These are phyloP conservation scores for Typhlomys cinereus DNA, from an alignment of 2,113 vertebrate species.

Conservation along the genomic window DNA sequence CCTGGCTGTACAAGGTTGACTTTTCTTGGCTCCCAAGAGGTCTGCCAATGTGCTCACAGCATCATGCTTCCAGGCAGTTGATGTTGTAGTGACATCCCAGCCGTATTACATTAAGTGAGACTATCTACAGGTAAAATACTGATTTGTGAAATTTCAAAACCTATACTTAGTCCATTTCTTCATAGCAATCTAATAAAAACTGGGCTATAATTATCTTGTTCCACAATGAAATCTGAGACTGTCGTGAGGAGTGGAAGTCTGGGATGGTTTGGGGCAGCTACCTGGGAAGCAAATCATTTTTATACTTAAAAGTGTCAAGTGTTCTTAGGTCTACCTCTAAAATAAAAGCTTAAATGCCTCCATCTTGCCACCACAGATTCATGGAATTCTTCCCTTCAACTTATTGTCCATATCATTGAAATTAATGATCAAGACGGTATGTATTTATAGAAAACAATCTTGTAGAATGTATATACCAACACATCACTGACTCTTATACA, in stretches of 20 bases:
- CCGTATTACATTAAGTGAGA: background rate
- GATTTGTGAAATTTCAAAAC: background rate
- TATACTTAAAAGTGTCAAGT: slow-evolving; percentile 12
- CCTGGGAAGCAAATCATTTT: background rate
- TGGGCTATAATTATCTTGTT: background rate
- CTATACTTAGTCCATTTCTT: background rate
- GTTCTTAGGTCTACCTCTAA: slow-evolving; percentile 12
- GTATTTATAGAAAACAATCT: slow-evolving; percentile 1
- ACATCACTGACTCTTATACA: background rate
- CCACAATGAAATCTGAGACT: background rate
- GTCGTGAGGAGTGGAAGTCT: background rate
- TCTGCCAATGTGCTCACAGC: no score
- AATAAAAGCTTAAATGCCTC: slow-evolving; percentile 21
- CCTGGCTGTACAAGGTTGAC: no score
- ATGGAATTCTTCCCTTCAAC: background rate
- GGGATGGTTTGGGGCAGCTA: background rate
- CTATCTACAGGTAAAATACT: slow-evolving; percentile 9
- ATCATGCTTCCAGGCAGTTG: no score
- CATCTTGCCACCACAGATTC: background rate
- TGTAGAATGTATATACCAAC: background rate
- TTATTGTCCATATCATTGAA: slow-evolving; percentile 1
- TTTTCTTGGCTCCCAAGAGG: no score
- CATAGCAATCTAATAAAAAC: background rate
- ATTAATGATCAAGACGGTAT: background rate
- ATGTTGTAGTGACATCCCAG: background rate